Evolutionary conservation across 2,888 invertebrate species (phyloP).

Genomic region (Drosophila infuscata): DNA sequence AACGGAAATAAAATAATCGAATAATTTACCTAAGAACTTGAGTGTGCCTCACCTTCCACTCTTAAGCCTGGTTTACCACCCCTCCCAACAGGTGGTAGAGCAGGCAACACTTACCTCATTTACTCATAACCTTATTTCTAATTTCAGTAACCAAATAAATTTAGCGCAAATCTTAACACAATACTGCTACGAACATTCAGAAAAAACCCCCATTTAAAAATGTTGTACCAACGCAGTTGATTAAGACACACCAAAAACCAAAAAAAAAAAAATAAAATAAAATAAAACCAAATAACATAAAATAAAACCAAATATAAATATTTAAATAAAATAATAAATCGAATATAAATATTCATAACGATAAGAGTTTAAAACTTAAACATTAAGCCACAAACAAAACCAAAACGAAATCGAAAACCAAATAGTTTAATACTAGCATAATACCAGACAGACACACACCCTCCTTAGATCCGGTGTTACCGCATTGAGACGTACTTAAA

Average conservation of each 20-base stretch:
- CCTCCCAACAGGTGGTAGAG: slow-evolving; percentile 64
- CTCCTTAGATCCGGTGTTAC: slow-evolving; percentile 44
- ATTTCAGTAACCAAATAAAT: slow-evolving; percentile 66
- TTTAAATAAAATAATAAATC: slow-evolving; percentile 35
- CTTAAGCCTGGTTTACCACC: slow-evolving; percentile 28
- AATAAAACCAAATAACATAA: slow-evolving; percentile 44
- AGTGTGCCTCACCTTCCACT: not conserved
- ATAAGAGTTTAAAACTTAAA: slow-evolving; percentile 65
- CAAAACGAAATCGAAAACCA: slow-evolving; percentile 38
- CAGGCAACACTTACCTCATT: slow-evolving; percentile 8
- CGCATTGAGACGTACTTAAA: slow-evolving; percentile 48
- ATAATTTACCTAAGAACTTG: not conserved
- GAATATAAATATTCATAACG: slow-evolving; percentile 52
- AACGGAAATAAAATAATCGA: not conserved
- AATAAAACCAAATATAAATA: slow-evolving; percentile 44
- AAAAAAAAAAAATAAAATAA: slow-evolving; percentile 42
- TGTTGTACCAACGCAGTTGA: slow-evolving; percentile 84
- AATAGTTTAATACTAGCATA: slow-evolving; percentile 67
- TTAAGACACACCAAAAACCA: slow-evolving; percentile 68
- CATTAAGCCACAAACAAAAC: slow-evolving; percentile 43
- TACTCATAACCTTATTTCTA: slow-evolving; percentile 39
- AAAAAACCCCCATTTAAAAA: slow-evolving; percentile 64
- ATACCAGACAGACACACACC: slow-evolving; percentile 48
- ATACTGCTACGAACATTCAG: slow-evolving; percentile 72
- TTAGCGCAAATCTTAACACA: slow-evolving; percentile 70